Conservation (phyloP, 2,888 invertebrate genomes). For the Limnephilus rhombicus region DNA sequence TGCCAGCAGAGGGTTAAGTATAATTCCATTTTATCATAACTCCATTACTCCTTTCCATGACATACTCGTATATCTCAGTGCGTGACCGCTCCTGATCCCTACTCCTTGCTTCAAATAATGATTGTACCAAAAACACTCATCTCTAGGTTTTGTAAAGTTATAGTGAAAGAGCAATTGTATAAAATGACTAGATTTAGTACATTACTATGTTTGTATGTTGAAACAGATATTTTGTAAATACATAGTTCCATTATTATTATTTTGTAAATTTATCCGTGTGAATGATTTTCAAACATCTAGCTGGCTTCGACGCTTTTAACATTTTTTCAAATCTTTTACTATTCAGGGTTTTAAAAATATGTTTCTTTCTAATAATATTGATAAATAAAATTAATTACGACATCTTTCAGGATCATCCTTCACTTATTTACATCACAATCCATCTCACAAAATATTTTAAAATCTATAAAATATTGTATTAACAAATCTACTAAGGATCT, state of each 20-base stretch:
- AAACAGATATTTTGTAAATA: conserved; percentile 52
- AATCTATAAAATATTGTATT: not conserved
- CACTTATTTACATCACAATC: not conserved
- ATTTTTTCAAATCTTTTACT: not conserved
- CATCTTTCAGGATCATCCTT: not conserved
- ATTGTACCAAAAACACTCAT: conserved; percentile 55
- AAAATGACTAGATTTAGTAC: conserved; percentile 50
- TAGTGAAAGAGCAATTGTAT: conserved; percentile 58
- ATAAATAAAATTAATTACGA: not conserved
- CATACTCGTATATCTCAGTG: conserved; percentile 29
- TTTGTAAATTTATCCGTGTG: conserved; percentile 53
- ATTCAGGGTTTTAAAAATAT: conserved; percentile 15
- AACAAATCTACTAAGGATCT: not conserved
- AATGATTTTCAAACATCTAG: conserved; percentile 49
- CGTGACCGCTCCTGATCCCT: not conserved
- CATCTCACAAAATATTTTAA: not conserved
- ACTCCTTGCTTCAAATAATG: conserved; percentile 44
- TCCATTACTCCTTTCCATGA: conserved; percentile 51
- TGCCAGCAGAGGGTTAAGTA: not conserved
- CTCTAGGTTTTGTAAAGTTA: conserved; percentile 54
- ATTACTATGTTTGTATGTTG: conserved; percentile 37
- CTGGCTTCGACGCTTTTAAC: conserved; percentile 5
- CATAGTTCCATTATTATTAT: conserved; percentile 49
- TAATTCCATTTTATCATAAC: conserved; percentile 37
- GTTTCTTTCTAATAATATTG: too few relatives aligned